A percentile compares a stretch with the other conserved stretches of the same genome.
These are phyloP conservation scores for Dioctria linearis DNA, from an alignment of 2,888 invertebrate genomes.

Conservation along the genomic window DNA sequence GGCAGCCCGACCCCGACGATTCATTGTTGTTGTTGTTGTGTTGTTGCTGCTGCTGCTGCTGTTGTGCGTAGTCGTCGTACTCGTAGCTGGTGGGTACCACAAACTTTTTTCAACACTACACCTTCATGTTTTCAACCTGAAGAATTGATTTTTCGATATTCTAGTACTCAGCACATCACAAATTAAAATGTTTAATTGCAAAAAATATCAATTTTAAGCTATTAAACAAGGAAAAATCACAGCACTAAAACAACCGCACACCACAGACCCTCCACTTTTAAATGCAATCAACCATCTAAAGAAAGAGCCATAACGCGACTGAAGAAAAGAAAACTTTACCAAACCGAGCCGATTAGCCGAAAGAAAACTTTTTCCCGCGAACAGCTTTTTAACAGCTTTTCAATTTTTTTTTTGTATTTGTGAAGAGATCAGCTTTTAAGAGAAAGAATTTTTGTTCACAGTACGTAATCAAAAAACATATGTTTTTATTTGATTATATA, in stretches of 20 bases:
- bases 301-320: slow-evolving; percentile 43
- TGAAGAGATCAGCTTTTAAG: slow-evolving; percentile 1
- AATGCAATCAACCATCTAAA: not conserved
- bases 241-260: not conserved
- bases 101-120: not conserved
- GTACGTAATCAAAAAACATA: not conserved
- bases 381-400: not conserved
- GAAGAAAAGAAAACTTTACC: not conserved
- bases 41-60: not conserved
- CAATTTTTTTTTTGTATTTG: not conserved
- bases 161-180: not conserved
- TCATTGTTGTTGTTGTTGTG: slow-evolving; percentile 26
- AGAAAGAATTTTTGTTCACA: not conserved
- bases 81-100: not conserved
- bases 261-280: not conserved
- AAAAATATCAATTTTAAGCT: slow-evolving; percentile 31
- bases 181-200: slow-evolving; percentile 21
- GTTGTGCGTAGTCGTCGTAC: not conserved
- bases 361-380: not conserved
- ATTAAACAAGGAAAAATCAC: slow-evolving; percentile 29
- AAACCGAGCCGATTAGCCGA: not conserved
- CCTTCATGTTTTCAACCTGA: not conserved
- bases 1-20: slow-evolving; percentile 3
- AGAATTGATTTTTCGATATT: not conserved
- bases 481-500: not conserved